These are phyloP conservation scores for Cheilosia pagana DNA, from an alignment of 2,888 invertebrate genomes.

Conservation along the genomic window DNA sequence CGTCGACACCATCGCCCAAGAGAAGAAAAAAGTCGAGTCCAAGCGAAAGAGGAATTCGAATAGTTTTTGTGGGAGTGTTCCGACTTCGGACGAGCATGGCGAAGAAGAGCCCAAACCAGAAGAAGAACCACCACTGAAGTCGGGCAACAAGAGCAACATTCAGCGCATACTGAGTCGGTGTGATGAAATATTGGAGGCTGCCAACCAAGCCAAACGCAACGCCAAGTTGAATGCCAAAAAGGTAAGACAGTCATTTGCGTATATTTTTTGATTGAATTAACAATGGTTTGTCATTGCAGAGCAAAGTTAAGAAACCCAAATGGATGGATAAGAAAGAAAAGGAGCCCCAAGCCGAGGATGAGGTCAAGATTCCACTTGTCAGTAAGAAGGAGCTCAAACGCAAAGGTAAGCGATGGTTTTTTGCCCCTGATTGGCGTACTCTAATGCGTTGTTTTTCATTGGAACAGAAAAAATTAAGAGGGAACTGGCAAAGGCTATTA, in stretches of 20 bases:
- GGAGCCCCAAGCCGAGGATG: background rate
- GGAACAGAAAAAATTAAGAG: slow-evolving; percentile 76
- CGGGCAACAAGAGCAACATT: slow-evolving; percentile 7
- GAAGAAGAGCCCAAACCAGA: background rate
- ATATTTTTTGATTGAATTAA: background rate
- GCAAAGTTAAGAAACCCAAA: slow-evolving; percentile 69
- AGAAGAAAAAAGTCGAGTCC: slow-evolving; percentile 52
- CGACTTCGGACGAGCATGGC: slow-evolving; percentile 1
- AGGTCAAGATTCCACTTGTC: slow-evolving; percentile 53
- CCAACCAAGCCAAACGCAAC: slow-evolving; percentile 78
- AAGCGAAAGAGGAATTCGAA: slow-evolving; percentile 79
- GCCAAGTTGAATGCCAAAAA: slow-evolving; percentile 77
- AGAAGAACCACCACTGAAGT: slow-evolving; percentile 11
- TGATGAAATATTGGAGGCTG: slow-evolving; percentile 79
- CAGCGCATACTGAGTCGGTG: slow-evolving; percentile 77
- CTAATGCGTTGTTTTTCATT: slow-evolving; percentile 1
- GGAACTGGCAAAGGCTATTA: slow-evolving; percentile 76
- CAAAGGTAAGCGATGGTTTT: slow-evolving; percentile 63
- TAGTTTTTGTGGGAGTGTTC: slow-evolving; percentile 77
- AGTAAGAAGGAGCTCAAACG: slow-evolving; percentile 71
- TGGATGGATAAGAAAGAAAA: slow-evolving; percentile 61
- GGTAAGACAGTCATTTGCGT: slow-evolving; percentile 70
- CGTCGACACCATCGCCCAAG: slow-evolving; percentile 77
- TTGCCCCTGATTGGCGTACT: background rate
- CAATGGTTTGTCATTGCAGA: slow-evolving; percentile 47